Evolutionary conservation across 2,888 invertebrate species (phyloP), one percentile per base, ranked within the genome.

Genomic region (Drosophila macrospina): DNA sequence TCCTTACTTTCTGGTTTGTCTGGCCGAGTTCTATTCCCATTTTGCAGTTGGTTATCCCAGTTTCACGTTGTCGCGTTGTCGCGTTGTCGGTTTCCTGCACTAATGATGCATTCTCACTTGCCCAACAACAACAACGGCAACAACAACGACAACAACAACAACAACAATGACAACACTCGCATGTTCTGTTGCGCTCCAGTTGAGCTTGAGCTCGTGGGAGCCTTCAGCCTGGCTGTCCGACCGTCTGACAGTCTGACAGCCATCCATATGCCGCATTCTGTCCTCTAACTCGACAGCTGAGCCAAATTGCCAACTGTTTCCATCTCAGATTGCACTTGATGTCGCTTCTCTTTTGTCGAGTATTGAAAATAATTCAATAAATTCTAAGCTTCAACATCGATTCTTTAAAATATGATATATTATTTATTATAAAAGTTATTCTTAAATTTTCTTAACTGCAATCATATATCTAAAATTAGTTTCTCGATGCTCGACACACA

Each of bases 41-140:
- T 75, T 67, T 41, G 41, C 59, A 66, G 60, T 56, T 55, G 69
- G 57, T 45, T 80, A 54, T 67, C 60, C 50, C 48, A 48, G 47
- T 11, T 16, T 32, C 45, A 8, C n/a, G 10, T 30, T 64, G 54
- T 64, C 44, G 56, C 59, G 34, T 59, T 66, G 51, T 63, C 60
- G 65, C 41, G 44, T 51, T 63, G 52, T 62, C 60, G 61, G 59
- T 63, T 71, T 73, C 65, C 80, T 65, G 57, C 76, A 70, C 80
- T 80, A 86, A 80, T 78, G 80, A 76, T 80, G 80, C 72, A 70
- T 74, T 78, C 70, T 68, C 77, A 63, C 72, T 72, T 59, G 57
- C 50, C 52, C 59, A 65, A 37, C 50, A 50, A 50, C 52, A 42
- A 39, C 67, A 56, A n/a, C 62, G 41, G 51, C 52, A 26, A 32